These are phyloP conservation scores for Ciona savignyi DNA, from an alignment of 23 tunicate genomes.

Conservation along the genomic window DNA sequence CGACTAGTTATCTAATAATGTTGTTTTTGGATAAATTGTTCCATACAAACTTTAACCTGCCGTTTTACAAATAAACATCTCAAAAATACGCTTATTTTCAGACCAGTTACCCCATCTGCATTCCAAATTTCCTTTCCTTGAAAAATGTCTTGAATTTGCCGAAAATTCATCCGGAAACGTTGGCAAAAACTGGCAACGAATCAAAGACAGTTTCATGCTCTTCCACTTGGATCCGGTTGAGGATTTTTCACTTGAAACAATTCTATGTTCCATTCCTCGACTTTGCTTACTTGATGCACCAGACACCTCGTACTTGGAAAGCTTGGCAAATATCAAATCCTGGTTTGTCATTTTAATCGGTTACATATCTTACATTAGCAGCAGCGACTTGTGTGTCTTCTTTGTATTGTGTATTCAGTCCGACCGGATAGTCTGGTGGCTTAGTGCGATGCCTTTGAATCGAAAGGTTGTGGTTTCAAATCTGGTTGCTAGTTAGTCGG, in stretches of 20 bases:
- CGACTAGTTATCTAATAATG: not conserved
- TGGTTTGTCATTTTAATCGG: not conserved
- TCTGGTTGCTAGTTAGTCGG: too few relatives aligned
- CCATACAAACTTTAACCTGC: not conserved
- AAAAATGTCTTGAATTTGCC: conserved; percentile 50
- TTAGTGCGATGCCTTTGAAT: too few relatives aligned
- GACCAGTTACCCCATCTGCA: conserved; percentile 9
- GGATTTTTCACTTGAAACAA: conserved; percentile 52
- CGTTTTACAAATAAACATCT: not conserved
- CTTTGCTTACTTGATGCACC: conserved; percentile 29
- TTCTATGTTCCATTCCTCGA: conserved; percentile 43
- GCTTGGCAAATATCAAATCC: not conserved
- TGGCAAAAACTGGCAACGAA: conserved; percentile 63
- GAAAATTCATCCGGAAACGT: conserved; percentile 76
- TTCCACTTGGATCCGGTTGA: conserved; percentile 59
- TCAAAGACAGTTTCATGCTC: conserved; percentile 56
- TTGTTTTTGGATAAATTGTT: not conserved
- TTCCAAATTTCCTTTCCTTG: conserved; percentile 11
- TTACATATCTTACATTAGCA: not conserved
- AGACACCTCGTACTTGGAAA: not conserved
- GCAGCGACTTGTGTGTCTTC: too few relatives aligned
- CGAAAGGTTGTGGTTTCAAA: too few relatives aligned
- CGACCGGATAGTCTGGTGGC: too few relatives aligned
- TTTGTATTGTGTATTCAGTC: too few relatives aligned
- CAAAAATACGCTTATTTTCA: not conserved